Conservation (phyloP, 1,140 invertebrate genomes). For the Drosophila grimshawi region DNA sequence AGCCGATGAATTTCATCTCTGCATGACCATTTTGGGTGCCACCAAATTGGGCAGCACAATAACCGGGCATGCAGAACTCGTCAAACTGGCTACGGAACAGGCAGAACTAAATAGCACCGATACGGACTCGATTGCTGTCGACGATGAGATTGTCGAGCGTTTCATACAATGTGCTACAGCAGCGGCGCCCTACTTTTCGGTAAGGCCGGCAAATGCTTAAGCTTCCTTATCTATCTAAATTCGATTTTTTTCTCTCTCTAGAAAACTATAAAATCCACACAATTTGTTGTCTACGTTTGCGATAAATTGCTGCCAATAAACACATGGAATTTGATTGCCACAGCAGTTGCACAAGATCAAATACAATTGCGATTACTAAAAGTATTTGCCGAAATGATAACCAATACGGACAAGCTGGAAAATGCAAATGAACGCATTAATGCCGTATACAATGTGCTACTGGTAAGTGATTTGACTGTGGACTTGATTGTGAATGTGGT, state of each 20-base stretch:
- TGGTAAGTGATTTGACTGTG: constrained; percentile 87
- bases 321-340: constrained; percentile 86
- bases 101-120: constrained; percentile 89
- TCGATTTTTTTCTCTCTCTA: constrained; percentile 84
- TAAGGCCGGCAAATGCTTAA: constrained; percentile 85
- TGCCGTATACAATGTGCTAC: constrained; percentile 90
- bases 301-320: constrained; percentile 91
- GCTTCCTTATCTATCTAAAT: constrained; percentile 35
- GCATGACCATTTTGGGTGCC: constrained; percentile 93
- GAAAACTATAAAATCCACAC: constrained; percentile 94
- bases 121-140: constrained; percentile 91
- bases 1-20: constrained; percentile 95
- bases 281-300: constrained; percentile 94
- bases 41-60: constrained; percentile 92
- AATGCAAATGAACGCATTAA: constrained; percentile 90
- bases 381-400: constrained; percentile 93
- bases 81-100: constrained; percentile 93
- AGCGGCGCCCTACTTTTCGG: constrained; percentile 94
- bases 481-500: not conserved
- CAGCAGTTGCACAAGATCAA: constrained; percentile 88
- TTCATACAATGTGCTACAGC: constrained; percentile 93
- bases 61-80: constrained; percentile 93
- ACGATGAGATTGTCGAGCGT: constrained; percentile 91
- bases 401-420: constrained; percentile 90
- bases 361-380: constrained; percentile 93